Conservation (phyloP, 2,113 vertebrate genomes). For the Syrrhaptes paradoxus region DNA sequence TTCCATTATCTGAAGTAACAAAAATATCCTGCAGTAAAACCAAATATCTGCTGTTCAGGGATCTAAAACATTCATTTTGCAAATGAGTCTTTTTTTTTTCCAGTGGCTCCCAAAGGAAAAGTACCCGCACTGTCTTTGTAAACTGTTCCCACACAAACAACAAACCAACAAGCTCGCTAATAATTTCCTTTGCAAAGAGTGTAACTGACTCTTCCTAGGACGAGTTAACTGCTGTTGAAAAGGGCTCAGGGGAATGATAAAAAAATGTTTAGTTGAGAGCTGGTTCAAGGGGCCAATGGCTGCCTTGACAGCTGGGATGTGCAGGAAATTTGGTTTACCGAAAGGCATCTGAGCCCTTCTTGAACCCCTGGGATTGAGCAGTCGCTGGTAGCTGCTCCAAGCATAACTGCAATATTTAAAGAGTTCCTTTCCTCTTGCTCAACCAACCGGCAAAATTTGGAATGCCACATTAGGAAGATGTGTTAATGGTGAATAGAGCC, state of each 20-base stretch:
- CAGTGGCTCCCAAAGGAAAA: neutral
- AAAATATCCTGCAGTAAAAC: neutral
- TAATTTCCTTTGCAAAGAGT: neutral
- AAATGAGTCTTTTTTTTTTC: neutral
- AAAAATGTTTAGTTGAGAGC: neutral
- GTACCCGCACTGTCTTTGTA: accelerated
- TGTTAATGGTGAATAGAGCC: neutral
- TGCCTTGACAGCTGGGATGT: slow-evolving; percentile 35
- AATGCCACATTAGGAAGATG: accelerated
- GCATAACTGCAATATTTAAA: neutral
- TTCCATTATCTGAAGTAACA: neutral
- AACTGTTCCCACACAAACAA: slow-evolving; percentile 31
- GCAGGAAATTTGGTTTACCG: neutral
- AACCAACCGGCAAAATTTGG: neutral
- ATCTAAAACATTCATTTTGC: neutral
- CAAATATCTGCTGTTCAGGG: neutral
- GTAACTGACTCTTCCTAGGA: neutral
- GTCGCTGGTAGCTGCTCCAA: neutral
- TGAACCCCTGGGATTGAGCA: neutral
- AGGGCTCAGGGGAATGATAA: neutral
- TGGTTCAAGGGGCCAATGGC: neutral
- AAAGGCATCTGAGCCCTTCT: neutral
- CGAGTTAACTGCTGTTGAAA: neutral
- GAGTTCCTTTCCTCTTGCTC: neutral
- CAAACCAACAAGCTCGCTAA: neutral